Percentiles rank a stretch among this genome's conserved stretches.
phyloP scores from a whole-genome alignment of 2,113 vertebrate genomes.

The Perca flavescens region DNA sequence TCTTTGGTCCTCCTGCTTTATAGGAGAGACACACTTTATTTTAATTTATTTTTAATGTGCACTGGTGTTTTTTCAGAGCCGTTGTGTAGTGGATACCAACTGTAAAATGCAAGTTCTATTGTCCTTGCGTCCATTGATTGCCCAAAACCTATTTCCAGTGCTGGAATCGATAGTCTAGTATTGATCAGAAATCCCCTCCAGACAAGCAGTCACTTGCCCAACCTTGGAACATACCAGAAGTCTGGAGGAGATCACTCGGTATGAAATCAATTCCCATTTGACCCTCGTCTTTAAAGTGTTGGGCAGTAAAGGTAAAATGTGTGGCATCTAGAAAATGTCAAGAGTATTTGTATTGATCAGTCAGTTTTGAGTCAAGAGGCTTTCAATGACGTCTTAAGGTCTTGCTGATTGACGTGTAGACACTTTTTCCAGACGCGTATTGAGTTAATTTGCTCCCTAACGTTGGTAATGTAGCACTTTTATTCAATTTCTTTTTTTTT shows the following conservation, averaged over 20 bases:
- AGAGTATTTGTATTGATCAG: conserved; percentile 17
- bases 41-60: background rate
- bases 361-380: conserved; percentile 17
- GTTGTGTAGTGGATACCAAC: background rate
- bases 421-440: background rate
- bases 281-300: conserved; percentile 23
- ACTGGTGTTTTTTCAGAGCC: background rate
- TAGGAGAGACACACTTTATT: background rate
- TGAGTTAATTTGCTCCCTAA: background rate
- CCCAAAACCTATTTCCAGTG: no score
- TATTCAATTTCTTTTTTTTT: background rate
- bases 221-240: conserved; percentile 11
- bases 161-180: conserved; percentile 16
- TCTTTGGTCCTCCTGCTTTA: conserved; percentile 2
- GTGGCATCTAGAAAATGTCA: background rate
- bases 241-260: conserved; percentile 6
- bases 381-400: conserved; percentile 11
- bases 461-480: background rate
- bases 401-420: background rate
- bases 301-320: background rate
- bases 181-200: conserved; percentile 34
- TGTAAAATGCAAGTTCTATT: background rate
- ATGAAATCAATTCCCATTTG: conserved; percentile 39
- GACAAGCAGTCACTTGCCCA: background rate
- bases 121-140: background rate